Evolutionary conservation across 2,113 vertebrate species (phyloP), one percentile per base, ranked within the genome.

Genomic region (Sialia sialis): DNA sequence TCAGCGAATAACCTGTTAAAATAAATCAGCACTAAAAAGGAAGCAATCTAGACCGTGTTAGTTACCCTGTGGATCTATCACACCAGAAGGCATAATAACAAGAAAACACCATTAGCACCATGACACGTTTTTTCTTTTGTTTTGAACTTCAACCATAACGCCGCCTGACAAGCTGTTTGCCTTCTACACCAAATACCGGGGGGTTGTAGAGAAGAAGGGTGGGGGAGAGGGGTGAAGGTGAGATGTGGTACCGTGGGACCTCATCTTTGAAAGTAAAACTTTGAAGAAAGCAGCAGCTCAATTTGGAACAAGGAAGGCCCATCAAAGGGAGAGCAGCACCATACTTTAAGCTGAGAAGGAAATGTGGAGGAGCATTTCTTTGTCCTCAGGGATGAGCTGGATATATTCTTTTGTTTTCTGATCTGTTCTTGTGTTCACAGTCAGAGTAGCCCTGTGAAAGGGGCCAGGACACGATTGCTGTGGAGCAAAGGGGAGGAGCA

Each of bases 61-160:
- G 77, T 95, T 95, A 93, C 87, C 96, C 91, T 96, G 90, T 87
- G 91, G 95, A 92, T 95, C 91, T 96, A 58, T 83, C 72, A 54
- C 90, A 89, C 70, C 83, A 81, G 60, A 81, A 87, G 77, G 81
- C 84, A 85, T 81, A 89, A 85, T 67, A 85, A 82, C 72, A 95
- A 89, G 93, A 88, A 91, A 78, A 95, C 69, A 94, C 94, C 84
- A 95, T 97, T 97, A 96, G 36, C 66, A 73, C 27, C 70, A 34
- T 78, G 85, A 91, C 89, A 89, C 41, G 8, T 43, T 96, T 94
- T 91, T 85, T 52, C 64, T 94, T 96, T 93, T 95, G 82, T 93
- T 95, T 79, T 86, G 63, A 90, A 34, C 83, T 85, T 88, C 80
- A 89, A 44, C 94, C 46, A 1, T 88, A 93, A 95, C 60, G 34